These are phyloP conservation scores for Mesocentrotus franciscanus DNA, from an alignment of 53 echinoderm and acorn worm species.

Conservation along the genomic window DNA sequence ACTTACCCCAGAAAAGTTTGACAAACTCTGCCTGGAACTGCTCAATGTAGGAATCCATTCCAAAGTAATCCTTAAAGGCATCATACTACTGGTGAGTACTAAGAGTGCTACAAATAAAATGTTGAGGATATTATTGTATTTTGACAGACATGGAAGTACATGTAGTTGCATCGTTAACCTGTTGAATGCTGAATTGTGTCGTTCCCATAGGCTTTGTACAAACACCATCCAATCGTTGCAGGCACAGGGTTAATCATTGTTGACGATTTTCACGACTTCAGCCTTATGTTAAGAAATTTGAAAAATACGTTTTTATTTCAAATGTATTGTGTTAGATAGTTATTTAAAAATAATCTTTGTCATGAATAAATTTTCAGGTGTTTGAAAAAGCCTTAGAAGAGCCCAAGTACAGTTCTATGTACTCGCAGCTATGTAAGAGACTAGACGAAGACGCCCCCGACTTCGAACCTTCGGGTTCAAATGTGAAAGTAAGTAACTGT, in stretches of 20 bases:
- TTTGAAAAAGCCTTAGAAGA: slow-evolving; percentile 99
- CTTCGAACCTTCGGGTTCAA: slow-evolving; percentile 94
- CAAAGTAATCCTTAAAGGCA: slow-evolving; percentile 94
- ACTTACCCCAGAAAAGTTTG: slow-evolving; percentile 99
- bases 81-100: slow-evolving; percentile 91
- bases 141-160: too few species aligned
- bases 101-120: not conserved
- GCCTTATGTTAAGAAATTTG: too few species aligned
- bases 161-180: too few species aligned
- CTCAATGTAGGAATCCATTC: slow-evolving; percentile 97
- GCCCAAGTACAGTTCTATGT: slow-evolving; percentile 98
- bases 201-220: too few species aligned
- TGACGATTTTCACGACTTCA: too few species aligned
- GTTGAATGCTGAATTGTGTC: too few species aligned
- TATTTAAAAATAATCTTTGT: not conserved
- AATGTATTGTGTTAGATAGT: too few species aligned
- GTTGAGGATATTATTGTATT: too few species aligned
- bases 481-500: slow-evolving; percentile 77
- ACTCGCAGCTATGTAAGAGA: slow-evolving; percentile 99
- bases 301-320: too few species aligned
- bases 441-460: slow-evolving; percentile 96
- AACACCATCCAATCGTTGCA: too few species aligned
- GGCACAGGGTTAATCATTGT: too few species aligned
- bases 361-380: slow-evolving; percentile 67
- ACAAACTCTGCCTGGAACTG: slow-evolving; percentile 90